Evolutionary conservation across 2,888 invertebrate genomes (phyloP).

Genomic region (Ametastegia equiseti): DNA sequence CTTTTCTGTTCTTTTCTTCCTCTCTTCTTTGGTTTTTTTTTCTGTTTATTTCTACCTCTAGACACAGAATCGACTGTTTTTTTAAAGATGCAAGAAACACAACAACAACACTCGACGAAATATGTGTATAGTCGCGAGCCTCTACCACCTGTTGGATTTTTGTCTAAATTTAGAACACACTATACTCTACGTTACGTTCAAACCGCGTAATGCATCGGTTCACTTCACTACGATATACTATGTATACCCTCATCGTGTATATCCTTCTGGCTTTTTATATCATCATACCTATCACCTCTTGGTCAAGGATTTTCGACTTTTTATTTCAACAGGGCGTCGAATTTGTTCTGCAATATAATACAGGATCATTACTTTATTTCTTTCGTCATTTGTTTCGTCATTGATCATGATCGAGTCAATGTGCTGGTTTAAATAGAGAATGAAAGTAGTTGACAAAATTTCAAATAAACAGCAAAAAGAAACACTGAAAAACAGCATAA

Average conservation of each 20-base stretch:
- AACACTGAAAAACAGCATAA: too few relatives aligned
- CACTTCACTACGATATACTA: not conserved
- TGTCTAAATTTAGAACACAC: conserved; percentile 48
- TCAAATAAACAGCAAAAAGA: too few relatives aligned
- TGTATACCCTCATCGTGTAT: not conserved
- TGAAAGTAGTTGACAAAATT: too few relatives aligned
- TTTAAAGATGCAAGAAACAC: conserved; percentile 8
- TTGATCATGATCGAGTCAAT: too few relatives aligned
- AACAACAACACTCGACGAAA: not conserved
- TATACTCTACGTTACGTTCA: conserved; percentile 8
- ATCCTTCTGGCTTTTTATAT: not conserved
- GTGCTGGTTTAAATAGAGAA: too few relatives aligned
- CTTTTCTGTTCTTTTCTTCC: too few relatives aligned
- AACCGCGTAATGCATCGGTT: not conserved
- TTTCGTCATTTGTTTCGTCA: too few relatives aligned
- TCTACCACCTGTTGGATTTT: conserved; percentile 53
- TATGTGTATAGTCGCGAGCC: not conserved
- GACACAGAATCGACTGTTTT: conserved; percentile 11
- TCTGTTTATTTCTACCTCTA: too few relatives aligned
- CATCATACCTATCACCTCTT: not conserved
- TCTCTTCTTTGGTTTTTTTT: too few relatives aligned
- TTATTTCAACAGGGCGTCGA: too few relatives aligned
- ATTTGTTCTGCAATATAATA: too few relatives aligned
- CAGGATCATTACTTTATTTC: too few relatives aligned
- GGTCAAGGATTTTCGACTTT: not conserved